phyloP scores from a whole-genome alignment of 2,888 invertebrate species.

The Macrophya annulata region DNA sequence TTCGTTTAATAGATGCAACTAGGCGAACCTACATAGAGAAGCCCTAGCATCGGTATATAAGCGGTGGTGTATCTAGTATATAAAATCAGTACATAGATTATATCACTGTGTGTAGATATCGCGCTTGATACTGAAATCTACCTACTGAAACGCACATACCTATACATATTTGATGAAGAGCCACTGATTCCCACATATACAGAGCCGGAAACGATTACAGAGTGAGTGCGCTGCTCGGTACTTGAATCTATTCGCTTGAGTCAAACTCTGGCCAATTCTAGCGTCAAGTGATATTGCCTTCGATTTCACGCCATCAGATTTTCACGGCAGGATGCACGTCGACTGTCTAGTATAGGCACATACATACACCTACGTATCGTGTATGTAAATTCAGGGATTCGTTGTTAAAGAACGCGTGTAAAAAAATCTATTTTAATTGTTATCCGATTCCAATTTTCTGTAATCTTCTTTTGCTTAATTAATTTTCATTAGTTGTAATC shows the following conservation, averaged over 20 bases:
- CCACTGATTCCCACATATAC: conserved; percentile 29
- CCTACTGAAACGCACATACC: neutral
- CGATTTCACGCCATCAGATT: conserved; percentile 37
- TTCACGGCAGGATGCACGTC: conserved; percentile 19
- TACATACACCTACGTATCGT: neutral
- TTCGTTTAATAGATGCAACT: conserved; percentile 36
- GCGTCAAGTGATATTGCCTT: conserved; percentile 35
- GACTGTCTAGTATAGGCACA: neutral
- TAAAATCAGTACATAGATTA: conserved; percentile 4
- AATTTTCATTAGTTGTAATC: neutral
- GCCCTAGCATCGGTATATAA: neutral
- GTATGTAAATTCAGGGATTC: neutral
- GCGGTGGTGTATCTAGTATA: neutral
- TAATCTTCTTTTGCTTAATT: neutral
- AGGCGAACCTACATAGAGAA: conserved; percentile 2
- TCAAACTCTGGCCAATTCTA: conserved; percentile 47
- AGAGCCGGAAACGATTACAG: conserved; percentile 38
- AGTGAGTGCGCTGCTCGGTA: conserved; percentile 17
- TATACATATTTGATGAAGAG: conserved; percentile 17
- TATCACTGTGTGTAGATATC: neutral
- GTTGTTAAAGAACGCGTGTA: neutral
- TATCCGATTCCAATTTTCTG: neutral
- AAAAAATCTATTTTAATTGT: neutral
- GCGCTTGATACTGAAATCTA: neutral
- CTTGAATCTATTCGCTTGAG: conserved; percentile 48